phyloP scores from a whole-genome alignment of 2,888 invertebrate species.

The Lacanobia wlatinum region DNA sequence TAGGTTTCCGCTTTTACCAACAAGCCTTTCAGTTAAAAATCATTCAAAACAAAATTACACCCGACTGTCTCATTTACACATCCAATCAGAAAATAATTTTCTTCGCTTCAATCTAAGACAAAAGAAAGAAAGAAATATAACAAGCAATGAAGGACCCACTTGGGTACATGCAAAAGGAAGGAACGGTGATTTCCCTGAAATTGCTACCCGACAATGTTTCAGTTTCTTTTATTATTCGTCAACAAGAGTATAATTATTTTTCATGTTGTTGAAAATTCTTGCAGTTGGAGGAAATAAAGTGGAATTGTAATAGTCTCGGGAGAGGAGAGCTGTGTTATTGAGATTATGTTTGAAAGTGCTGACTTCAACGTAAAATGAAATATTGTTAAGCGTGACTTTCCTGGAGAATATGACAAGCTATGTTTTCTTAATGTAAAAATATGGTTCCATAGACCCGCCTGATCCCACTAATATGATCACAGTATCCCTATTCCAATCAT shows the following conservation, averaged over 20 bases:
- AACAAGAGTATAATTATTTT: slow-evolving; percentile 62
- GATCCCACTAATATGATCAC: not conserved
- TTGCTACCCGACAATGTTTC: slow-evolving; percentile 54
- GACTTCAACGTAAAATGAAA: not conserved
- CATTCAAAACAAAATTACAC: slow-evolving; percentile 1
- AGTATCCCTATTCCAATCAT: not conserved
- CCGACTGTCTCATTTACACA: slow-evolving; percentile 6
- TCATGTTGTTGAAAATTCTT: slow-evolving; percentile 47
- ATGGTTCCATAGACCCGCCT: not conserved
- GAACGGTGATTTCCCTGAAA: slow-evolving; percentile 55
- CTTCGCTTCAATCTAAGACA: slow-evolving; percentile 11
- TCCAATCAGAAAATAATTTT: slow-evolving; percentile 29
- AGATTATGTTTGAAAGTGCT: slow-evolving; percentile 26
- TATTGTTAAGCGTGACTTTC: not conserved
- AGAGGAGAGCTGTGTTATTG: slow-evolving; percentile 7
- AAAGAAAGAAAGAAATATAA: slow-evolving; percentile 27
- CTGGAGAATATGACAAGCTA: not conserved
- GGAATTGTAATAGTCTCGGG: slow-evolving; percentile 27
- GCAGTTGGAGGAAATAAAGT: slow-evolving; percentile 35
- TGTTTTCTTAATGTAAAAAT: not conserved
- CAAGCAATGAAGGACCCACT: slow-evolving; percentile 37
- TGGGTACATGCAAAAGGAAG: slow-evolving; percentile 32
- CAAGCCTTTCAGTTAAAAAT: slow-evolving; percentile 3
- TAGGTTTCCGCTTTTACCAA: too few species aligned
- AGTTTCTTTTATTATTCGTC: slow-evolving; percentile 62